A percentile compares a stretch with the other conserved stretches of the same genome.
Conservation (phyloP, 2,113 vertebrate species). For the Antennarius striatus region DNA sequence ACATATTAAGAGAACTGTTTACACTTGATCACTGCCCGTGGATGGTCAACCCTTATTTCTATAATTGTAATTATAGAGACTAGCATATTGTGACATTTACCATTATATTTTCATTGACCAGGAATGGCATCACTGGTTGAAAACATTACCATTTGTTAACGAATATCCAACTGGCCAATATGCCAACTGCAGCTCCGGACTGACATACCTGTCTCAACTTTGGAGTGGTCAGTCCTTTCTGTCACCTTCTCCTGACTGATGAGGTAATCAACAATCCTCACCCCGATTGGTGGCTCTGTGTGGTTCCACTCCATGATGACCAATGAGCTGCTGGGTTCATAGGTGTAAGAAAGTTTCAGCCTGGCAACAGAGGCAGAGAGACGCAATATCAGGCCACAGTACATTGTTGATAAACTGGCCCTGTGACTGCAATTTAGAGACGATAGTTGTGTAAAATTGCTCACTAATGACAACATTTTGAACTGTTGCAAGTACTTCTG, state of each 20-base stretch:
- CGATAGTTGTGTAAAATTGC: too few species aligned
- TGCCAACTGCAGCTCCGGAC: neutral
- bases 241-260: conserved; percentile 97
- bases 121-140: conserved; percentile 7
- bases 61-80: too few species aligned
- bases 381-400: conserved; percentile 1
- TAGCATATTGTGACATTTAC: too few species aligned
- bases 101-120: neutral
- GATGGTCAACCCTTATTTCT: too few species aligned
- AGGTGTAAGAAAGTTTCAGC: conserved; percentile 87
- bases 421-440: conserved; percentile 37
- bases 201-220: conserved; percentile 91
- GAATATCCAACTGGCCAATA: too few species aligned
- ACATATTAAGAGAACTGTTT: too few species aligned
- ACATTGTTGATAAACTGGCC: conserved; percentile 19
- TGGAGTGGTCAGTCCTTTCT: conserved; percentile 93
- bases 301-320: conserved; percentile 97
- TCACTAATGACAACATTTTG: too few species aligned
- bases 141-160: too few species aligned
- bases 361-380: conserved; percentile 68
- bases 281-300: conserved; percentile 92
- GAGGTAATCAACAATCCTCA: conserved; percentile 94
- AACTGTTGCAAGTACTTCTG: too few species aligned
- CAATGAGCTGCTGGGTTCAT: conserved; percentile 95
- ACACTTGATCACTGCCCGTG: too few species aligned